Conservation (phyloP, 2,113 vertebrate genomes). For the Chroicocephalus ridibundus region DNA sequence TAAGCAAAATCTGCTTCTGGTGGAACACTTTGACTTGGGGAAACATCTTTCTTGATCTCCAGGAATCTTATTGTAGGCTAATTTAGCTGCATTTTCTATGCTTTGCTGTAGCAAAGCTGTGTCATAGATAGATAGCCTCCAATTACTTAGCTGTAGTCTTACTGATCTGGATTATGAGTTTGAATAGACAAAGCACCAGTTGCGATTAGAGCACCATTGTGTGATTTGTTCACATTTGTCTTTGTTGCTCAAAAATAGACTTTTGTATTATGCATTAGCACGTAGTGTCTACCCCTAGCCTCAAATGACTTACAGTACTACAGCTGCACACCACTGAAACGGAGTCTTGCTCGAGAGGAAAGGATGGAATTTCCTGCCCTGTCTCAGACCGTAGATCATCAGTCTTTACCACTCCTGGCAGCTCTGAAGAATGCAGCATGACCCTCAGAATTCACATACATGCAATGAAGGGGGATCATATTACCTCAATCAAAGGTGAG, state of each 20-base stretch:
- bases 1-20: not conserved
- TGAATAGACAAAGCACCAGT: not conserved
- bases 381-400: not conserved
- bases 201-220: not conserved
- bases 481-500: slow-evolving; percentile 38
- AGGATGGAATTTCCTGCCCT: slow-evolving; percentile 39
- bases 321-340: not conserved
- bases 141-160: not conserved
- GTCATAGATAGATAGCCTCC: not conserved
- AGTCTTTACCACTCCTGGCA: slow-evolving; percentile 23
- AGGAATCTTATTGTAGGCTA: not conserved
- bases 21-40: not conserved
- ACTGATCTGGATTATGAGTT: not conserved
- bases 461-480: not conserved
- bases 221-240: not conserved
- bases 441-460: slow-evolving; percentile 21
- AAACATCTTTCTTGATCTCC: not conserved
- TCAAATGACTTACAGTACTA: not conserved
- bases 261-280: slow-evolving; percentile 1
- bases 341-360: not conserved
- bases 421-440: not conserved
- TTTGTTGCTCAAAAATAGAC: slow-evolving; percentile 14
- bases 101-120: not conserved
- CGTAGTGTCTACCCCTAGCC: not conserved
- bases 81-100: not conserved